Conservation (phyloP, 1,140 invertebrate genomes). For the Harlomillsia oculata region DNA sequence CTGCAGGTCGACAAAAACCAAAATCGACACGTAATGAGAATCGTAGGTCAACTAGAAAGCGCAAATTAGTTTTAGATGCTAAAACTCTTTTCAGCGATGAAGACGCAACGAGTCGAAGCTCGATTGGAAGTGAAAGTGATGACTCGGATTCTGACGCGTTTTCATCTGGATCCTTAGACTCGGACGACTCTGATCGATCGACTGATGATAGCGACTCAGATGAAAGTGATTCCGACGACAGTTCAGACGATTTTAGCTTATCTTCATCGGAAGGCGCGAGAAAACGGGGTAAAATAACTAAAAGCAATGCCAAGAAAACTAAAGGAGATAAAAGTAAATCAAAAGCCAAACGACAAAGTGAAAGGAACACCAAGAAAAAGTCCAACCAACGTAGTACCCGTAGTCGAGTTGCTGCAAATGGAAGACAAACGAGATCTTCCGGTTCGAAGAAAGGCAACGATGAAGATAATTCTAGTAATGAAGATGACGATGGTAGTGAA, state of each 20-base stretch:
- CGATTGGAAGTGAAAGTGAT: slow-evolving; percentile 25
- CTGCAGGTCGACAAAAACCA: too few species aligned
- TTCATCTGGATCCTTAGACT: slow-evolving; percentile 3
- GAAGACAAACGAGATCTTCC: slow-evolving; percentile 2
- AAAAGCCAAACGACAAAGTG: slow-evolving; percentile 1
- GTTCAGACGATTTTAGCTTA: slow-evolving; percentile 8
- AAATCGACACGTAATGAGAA: too few species aligned
- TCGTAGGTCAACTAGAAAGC: slow-evolving; percentile 11
- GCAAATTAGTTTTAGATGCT: slow-evolving; percentile 6
- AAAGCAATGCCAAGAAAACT: background rate
- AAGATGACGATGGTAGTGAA: slow-evolving; percentile 12
- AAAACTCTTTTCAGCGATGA: slow-evolving; percentile 39
- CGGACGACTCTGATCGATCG: slow-evolving; percentile 7
- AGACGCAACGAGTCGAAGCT: slow-evolving; percentile 36
- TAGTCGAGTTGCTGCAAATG: background rate
- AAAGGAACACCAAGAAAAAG: slow-evolving; percentile 4
- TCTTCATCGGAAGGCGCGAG: slow-evolving; percentile 6
- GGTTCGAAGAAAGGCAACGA: background rate
- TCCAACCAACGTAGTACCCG: background rate
- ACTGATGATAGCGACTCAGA: slow-evolving; percentile 36
- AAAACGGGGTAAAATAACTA: slow-evolving; percentile 15
- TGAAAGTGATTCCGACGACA: slow-evolving; percentile 5
- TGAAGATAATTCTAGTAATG: slow-evolving; percentile 2
- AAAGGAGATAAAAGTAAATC: slow-evolving; percentile 1
- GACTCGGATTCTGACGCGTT: slow-evolving; percentile 16